A percentile compares a stretch with the other conserved stretches of the same genome.
Conservation (phyloP, 2,797 vertebrate species). For the Takifugu ocellatus region DNA sequence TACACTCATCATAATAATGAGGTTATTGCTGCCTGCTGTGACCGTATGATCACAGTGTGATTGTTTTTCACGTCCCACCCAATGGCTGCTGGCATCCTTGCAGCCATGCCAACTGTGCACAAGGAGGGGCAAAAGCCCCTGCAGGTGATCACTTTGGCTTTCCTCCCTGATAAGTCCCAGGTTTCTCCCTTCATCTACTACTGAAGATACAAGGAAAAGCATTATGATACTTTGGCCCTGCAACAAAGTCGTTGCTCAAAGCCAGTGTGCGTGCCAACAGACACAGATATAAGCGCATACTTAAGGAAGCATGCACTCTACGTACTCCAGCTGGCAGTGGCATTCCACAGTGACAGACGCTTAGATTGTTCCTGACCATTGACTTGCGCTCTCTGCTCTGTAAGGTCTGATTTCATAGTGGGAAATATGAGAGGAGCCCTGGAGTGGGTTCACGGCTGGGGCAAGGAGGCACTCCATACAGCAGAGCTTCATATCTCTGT, state of each 20-base stretch:
- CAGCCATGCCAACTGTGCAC: slow-evolving; percentile 55
- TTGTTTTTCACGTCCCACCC: slow-evolving; percentile 64
- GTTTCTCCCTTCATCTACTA: slow-evolving; percentile 29
- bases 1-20: slow-evolving; percentile 80
- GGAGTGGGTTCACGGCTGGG: slow-evolving; percentile 73
- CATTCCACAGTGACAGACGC: slow-evolving; percentile 70
- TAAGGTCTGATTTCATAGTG: slow-evolving; percentile 77
- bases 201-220: slow-evolving; percentile 37
- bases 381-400: slow-evolving; percentile 72
- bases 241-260: slow-evolving; percentile 37
- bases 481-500: slow-evolving; percentile 71
- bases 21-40: slow-evolving; percentile 78
- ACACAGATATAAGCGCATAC: slow-evolving; percentile 43
- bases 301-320: slow-evolving; percentile 35
- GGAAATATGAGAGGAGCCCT: slow-evolving; percentile 73
- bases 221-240: slow-evolving; percentile 23
- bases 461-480: slow-evolving; percentile 70
- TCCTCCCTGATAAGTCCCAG: slow-evolving; percentile 37
- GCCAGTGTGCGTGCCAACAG: slow-evolving; percentile 34
- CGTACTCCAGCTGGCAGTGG: slow-evolving; percentile 57
- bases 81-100: slow-evolving; percentile 49
- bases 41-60: slow-evolving; percentile 70
- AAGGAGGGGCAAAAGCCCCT: slow-evolving; percentile 33
- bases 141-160: slow-evolving; percentile 55
- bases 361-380: slow-evolving; percentile 80